These are phyloP conservation scores for Cinara cedri DNA, from an alignment of 2,888 invertebrate species.

Conservation along the genomic window DNA sequence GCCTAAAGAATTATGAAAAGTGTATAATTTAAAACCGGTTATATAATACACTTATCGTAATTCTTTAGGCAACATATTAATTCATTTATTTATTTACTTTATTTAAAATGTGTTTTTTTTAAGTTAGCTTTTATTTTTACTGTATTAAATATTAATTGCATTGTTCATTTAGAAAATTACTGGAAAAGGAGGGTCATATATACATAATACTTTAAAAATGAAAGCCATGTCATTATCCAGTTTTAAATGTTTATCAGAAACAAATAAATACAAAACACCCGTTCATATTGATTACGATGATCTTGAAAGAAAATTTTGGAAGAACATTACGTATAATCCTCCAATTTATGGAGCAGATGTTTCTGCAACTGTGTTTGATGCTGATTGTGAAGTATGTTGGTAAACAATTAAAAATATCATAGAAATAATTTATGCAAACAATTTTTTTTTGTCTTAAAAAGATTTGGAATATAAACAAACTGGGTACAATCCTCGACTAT, in stretches of 20 bases:
- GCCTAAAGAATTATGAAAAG: too few species aligned
- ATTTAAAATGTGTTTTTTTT: too few species aligned
- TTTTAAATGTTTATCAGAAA: background rate
- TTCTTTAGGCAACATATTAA: too few species aligned
- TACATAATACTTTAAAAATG: background rate
- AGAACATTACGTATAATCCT: background rate
- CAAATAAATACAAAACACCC: background rate
- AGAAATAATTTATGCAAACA: background rate
- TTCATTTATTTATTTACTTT: too few species aligned
- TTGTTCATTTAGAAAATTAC: background rate
- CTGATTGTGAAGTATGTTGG: background rate
- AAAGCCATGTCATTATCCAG: background rate
- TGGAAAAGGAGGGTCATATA: too few species aligned
- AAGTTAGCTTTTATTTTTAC: background rate
- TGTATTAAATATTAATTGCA: background rate
- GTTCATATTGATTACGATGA: background rate
- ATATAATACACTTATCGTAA: too few species aligned
- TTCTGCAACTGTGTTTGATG: background rate
- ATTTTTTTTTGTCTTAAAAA: background rate
- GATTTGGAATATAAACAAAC: background rate
- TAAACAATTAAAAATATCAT: background rate
- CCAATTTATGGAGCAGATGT: background rate
- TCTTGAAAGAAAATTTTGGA: background rate
- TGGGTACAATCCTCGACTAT: background rate
- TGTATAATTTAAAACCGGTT: too few species aligned